A percentile compares a stretch with the other conserved stretches of the same genome.
These are phyloP conservation scores for Notocelia uddmanniana DNA, from an alignment of 2,888 invertebrate species.

Conservation along the genomic window DNA sequence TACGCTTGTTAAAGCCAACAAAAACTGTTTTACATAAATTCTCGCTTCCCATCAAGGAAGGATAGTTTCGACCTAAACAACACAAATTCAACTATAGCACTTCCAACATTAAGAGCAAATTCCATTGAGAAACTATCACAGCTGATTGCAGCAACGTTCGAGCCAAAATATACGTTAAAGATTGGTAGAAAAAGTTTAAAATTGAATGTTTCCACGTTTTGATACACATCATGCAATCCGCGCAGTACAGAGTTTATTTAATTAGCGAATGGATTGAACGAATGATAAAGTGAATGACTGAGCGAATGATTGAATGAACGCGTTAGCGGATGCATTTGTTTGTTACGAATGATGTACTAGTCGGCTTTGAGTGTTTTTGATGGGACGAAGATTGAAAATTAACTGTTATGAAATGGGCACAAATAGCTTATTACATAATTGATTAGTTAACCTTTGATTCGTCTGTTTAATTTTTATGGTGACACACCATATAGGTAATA, in stretches of 20 bases:
- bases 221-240: conserved; percentile 29
- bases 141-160: not conserved
- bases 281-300: conserved; percentile 37
- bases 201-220: not conserved
- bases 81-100: not conserved
- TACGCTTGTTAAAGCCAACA: conserved; percentile 22
- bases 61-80: conserved; percentile 14
- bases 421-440: no score
- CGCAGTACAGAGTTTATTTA: conserved; percentile 42
- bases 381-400: conserved; percentile 5
- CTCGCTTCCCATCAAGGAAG: conserved; percentile 31
- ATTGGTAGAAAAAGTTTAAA: not conserved
- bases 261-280: conserved; percentile 43
- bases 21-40: conserved; percentile 44
- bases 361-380: conserved; percentile 14
- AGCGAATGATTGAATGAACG: conserved; percentile 29
- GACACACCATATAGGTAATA: no score
- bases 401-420: not conserved
- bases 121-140: not conserved
- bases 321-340: conserved; percentile 30
- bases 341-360: conserved; percentile 26
- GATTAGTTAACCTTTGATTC: no score
- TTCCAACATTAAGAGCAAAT: not conserved
- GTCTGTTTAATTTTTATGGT: no score
- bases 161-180: conserved; percentile 9